Conservation (phyloP, 2,113 vertebrate species). For the Callipepla californica region DNA sequence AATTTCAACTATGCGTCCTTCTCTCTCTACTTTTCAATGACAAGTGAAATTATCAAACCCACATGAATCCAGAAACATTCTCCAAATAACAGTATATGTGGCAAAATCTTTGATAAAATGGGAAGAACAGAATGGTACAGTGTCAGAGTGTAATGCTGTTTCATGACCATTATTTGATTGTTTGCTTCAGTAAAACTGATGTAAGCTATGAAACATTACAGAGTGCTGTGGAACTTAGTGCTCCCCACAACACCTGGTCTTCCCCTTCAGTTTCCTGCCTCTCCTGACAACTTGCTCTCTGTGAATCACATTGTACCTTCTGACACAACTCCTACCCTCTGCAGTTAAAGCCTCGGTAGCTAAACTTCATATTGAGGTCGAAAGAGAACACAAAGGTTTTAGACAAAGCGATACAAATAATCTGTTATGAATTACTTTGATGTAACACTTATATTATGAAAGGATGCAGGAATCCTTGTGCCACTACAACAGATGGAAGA, state of each 20-base stretch:
- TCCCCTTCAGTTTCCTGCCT: neutral
- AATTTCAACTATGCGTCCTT: neutral
- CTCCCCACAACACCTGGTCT: neutral
- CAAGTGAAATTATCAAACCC: neutral
- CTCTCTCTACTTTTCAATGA: neutral
- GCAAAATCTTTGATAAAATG: neutral
- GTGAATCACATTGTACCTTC: neutral
- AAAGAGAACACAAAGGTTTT: neutral
- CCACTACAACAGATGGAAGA: neutral
- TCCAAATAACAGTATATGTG: neutral
- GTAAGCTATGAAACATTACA: neutral
- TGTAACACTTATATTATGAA: neutral
- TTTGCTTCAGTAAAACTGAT: neutral
- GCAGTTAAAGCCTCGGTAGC: neutral
- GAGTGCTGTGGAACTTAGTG: neutral
- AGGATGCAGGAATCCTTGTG: neutral
- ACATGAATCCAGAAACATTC: neutral
- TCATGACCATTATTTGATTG: neutral
- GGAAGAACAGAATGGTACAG: neutral
- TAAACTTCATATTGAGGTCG: neutral
- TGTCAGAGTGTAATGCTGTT: neutral
- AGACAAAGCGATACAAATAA: neutral
- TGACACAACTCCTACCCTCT: neutral
- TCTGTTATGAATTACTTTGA: neutral
- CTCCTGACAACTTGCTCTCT: neutral